Base-by-base conservation (phyloP, 2,888 invertebrate genomes). In the Drosophila subsilvestris region DNA sequence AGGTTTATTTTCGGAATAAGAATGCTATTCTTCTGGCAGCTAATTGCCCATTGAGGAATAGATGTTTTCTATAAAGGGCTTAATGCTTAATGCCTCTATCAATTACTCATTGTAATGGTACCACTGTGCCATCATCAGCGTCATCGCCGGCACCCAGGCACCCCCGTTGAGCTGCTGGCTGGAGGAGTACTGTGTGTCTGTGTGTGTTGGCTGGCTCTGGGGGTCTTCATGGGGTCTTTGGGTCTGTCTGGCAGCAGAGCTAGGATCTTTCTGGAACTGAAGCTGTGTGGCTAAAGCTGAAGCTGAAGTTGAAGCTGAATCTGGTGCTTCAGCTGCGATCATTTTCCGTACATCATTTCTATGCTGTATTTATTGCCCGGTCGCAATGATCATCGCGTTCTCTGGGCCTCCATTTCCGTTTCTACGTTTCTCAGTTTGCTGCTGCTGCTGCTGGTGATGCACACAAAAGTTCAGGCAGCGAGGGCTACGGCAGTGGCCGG, bases 261-360 rank as follows among this genome's bases (percentile, higher is more conserved):
- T 20, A 67, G 63, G 58, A 65, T 77, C 69, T 71, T 63, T 69
- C 59, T 67, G 72, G 74, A 79, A 84, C 78, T 72, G 69, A 81
- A 72, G 66, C 68, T 44, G 48, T 44, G 48, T 37, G 25, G 45
- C 55, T 55, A 45, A 12, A 22, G 50, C 32, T 20, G 50, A n/a
- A 43, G 67, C 67, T 66, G 60, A 56, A 37, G 54, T 32, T 43
- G 50, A n/a, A 48, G 67, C 65, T 66, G 60, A 56, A 37, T 29
- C 53, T 22, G 20, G 20, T 53, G 58, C 67, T 57, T n/a, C 25
- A 47, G 47, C 56, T 59, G 62, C 80, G 85, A 85, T 85, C 89
- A 84, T 86, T 88, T 85, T 88, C 84, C 85, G 87, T 85, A 84
- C 84, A 84, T 88, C 88, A 85, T 85, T 83, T 88, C 86, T 88